phyloP scores from a whole-genome alignment of 2,797 vertebrate genomes.

The Coregonus sp. region DNA sequence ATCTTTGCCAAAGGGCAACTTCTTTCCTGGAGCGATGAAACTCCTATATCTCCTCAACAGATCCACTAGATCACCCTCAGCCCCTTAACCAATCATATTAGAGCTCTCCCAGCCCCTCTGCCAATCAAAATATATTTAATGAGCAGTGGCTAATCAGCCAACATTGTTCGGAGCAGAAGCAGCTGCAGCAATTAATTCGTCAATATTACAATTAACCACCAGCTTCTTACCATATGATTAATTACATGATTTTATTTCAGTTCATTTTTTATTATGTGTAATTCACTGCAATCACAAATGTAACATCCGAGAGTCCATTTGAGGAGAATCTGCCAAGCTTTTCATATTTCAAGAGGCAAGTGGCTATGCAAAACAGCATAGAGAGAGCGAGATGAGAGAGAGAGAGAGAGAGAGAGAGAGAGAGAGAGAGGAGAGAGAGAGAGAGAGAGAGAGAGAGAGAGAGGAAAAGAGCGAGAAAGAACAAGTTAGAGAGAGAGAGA shows the following conservation, averaged over 20 bases:
- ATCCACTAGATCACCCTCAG: conserved; percentile 16
- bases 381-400: background rate
- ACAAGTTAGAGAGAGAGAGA: no score
- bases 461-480: background rate
- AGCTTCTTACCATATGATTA: conserved; percentile 67
- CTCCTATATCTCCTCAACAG: conserved; percentile 27
- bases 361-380: background rate
- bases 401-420: no score
- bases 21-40: background rate
- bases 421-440: background rate
- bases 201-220: conserved; percentile 72
- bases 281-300: background rate
- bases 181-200: conserved; percentile 62
- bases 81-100: background rate
- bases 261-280: background rate
- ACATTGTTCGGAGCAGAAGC: conserved; percentile 60
- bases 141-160: conserved; percentile 67
- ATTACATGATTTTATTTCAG: conserved; percentile 59
- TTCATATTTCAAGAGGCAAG: conserved; percentile 23
- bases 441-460: background rate
- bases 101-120: conserved; percentile 18
- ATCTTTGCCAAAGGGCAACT: background rate
- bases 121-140: conserved; percentile 68
- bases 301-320: conserved; percentile 19
- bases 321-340: conserved; percentile 19